phyloP scores from a whole-genome alignment of 2,797 vertebrate species.

The Sebastes ruberrimus region DNA sequence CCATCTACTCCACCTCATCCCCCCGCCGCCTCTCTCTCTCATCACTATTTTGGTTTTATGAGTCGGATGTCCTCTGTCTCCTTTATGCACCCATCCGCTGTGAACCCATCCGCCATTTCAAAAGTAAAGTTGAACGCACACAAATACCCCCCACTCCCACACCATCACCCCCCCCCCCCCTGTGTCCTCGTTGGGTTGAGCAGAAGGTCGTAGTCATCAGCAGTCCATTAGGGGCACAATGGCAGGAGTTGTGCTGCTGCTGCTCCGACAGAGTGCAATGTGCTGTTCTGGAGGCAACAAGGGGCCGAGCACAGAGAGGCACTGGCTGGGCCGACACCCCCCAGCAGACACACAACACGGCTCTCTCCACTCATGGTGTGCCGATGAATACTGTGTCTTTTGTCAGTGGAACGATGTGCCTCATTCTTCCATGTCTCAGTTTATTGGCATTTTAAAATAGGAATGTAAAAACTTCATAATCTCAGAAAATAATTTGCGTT shows the following conservation, averaged over 20 bases:
- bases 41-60: slow-evolving; percentile 73
- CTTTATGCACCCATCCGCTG: slow-evolving; percentile 60
- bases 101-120: slow-evolving; percentile 57
- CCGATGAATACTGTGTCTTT: slow-evolving; percentile 3
- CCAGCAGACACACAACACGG: slow-evolving; percentile 32
- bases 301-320: slow-evolving; percentile 27
- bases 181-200: slow-evolving; percentile 64
- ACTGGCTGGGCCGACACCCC: slow-evolving; percentile 22
- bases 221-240: slow-evolving; percentile 74
- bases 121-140: slow-evolving; percentile 52
- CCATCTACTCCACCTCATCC: slow-evolving; percentile 52
- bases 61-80: slow-evolving; percentile 75
- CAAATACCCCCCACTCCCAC: not conserved
- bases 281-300: slow-evolving; percentile 28
- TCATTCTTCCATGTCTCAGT: slow-evolving; percentile 27
- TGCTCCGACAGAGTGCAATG: slow-evolving; percentile 50
- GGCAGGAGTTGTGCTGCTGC: slow-evolving; percentile 60
- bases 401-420: slow-evolving; percentile 21
- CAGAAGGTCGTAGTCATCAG: slow-evolving; percentile 82
- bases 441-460: slow-evolving; percentile 14
- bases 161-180: not conserved
- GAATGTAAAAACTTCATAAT: slow-evolving; percentile 50
- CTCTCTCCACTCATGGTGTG: slow-evolving; percentile 21
- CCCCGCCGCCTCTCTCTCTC: slow-evolving; percentile 42
- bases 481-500: slow-evolving; percentile 19